A percentile compares a stretch with the other conserved stretches of the same genome.
phyloP scores from a whole-genome alignment of 2,797 vertebrate species.

The Morus bassanus region DNA sequence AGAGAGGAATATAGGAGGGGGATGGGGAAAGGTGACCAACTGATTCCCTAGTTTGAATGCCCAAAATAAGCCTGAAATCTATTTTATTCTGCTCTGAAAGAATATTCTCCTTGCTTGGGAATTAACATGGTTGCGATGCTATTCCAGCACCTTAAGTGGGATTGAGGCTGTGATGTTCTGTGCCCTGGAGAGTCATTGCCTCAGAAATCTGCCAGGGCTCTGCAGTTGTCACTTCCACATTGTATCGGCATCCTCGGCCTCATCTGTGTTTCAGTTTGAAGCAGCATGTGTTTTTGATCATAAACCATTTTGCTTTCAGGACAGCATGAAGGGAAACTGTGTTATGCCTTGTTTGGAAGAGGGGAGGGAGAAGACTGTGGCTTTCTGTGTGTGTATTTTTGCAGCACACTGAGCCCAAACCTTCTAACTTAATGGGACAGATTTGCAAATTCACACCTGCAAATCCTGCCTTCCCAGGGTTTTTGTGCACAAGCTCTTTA shows the following conservation, averaged over 20 bases:
- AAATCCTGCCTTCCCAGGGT: background rate
- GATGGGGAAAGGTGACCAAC: background rate
- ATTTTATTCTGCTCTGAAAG: slow-evolving; percentile 26
- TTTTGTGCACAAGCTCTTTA: background rate
- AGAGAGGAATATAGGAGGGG: background rate
- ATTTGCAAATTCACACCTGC: slow-evolving; percentile 39
- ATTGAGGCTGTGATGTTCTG: slow-evolving; percentile 36
- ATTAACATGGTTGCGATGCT: slow-evolving; percentile 21
- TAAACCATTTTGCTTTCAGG: background rate
- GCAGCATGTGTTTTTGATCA: background rate
- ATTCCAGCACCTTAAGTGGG: slow-evolving; percentile 18
- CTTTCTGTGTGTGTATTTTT: background rate
- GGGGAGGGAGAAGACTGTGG: background rate
- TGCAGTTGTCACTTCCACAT: background rate
- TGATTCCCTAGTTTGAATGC: background rate
- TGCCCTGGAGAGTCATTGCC: background rate
- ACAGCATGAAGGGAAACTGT: background rate
- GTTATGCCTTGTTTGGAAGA: background rate
- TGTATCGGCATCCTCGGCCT: background rate
- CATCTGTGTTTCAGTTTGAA: background rate
- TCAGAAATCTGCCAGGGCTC: background rate
- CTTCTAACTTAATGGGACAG: background rate
- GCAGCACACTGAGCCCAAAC: background rate
- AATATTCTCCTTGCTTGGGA: background rate
- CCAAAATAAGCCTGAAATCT: slow-evolving; percentile 29